Percentiles rank a stretch among this genome's conserved stretches.
Evolutionary conservation across 1,140 invertebrate species (phyloP).

Genomic region (Eulimnadia texana): DNA sequence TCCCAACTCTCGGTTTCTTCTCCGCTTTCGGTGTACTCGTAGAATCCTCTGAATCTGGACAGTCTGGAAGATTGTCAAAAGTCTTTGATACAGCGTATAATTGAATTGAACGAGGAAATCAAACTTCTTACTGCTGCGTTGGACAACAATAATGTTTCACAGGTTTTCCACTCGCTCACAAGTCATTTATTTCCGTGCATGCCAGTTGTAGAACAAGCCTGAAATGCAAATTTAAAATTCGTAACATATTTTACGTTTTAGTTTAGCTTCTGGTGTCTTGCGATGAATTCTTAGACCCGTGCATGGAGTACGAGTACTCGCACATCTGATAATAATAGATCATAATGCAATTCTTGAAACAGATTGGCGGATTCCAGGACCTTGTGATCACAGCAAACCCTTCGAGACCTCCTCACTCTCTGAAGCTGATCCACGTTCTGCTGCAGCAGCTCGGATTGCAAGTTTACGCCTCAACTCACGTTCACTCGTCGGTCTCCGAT

Average conservation of each 20-base stretch:
- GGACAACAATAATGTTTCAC: conserved; percentile 1
- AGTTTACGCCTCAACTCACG: conserved; percentile 37
- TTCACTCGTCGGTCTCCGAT: conserved; percentile 44
- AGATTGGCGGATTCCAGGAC: conserved; percentile 30
- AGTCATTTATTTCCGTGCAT: too few species aligned
- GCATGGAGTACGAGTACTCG: too few species aligned
- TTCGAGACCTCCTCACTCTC: conserved; percentile 44
- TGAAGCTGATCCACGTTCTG: conserved; percentile 41
- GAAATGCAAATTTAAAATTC: too few species aligned
- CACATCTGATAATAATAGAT: too few species aligned
- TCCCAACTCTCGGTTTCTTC: background rate
- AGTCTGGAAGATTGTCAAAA: background rate
- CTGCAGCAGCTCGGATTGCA: conserved; percentile 33
- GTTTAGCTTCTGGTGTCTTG: too few species aligned
- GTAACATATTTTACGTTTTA: too few species aligned
- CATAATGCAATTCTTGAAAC: too few species aligned
- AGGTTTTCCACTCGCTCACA: too few species aligned
- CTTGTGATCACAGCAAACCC: conserved; percentile 54
- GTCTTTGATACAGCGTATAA: conserved; percentile 6
- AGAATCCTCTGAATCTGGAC: background rate
- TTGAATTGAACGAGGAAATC: conserved; percentile 4
- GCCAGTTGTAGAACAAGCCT: too few species aligned
- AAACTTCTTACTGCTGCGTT: background rate
- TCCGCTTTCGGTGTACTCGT: background rate
- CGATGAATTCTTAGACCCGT: too few species aligned